A percentile compares a stretch with the other conserved stretches of the same genome.
Conservation (phyloP, 2,113 vertebrate genomes). For the Cervus canadensis region DNA sequence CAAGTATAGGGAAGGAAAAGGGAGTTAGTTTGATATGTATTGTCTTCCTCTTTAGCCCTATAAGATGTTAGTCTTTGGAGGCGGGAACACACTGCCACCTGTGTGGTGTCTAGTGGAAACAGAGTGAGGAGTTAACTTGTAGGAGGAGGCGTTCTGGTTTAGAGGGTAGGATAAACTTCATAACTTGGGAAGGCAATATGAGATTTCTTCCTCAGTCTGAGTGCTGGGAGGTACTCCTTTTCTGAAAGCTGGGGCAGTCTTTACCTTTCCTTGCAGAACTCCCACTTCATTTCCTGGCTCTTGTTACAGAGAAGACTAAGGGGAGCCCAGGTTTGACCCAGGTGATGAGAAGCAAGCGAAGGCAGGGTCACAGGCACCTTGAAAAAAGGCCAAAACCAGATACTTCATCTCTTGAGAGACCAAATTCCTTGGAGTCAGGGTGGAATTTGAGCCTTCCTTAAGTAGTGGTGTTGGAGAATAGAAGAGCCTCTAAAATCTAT, state of each 20-base stretch:
- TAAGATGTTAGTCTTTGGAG: neutral
- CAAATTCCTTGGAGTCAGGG: neutral
- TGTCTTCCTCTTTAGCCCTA: neutral
- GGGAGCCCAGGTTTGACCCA: neutral
- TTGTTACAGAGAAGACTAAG: neutral
- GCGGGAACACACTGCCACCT: neutral
- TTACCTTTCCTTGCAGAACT: neutral
- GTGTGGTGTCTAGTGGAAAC: no score
- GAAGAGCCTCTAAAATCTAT: neutral
- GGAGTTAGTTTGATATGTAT: accelerated
- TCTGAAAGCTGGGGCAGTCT: neutral
- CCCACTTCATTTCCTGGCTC: neutral
- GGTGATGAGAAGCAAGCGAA: neutral
- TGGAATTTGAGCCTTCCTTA: neutral
- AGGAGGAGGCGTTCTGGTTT: neutral
- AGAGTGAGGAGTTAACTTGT: neutral
- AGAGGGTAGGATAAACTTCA: neutral
- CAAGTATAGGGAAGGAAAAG: neutral
- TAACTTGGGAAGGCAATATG: neutral
- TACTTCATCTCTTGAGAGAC: neutral
- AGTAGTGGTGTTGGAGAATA: neutral
- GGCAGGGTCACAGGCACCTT: neutral
- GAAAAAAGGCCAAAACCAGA: neutral
- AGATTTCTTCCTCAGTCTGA: neutral
- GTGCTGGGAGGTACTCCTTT: neutral